phyloP scores from a whole-genome alignment of 2,797 vertebrate species.

The Myotis vivesi region DNA sequence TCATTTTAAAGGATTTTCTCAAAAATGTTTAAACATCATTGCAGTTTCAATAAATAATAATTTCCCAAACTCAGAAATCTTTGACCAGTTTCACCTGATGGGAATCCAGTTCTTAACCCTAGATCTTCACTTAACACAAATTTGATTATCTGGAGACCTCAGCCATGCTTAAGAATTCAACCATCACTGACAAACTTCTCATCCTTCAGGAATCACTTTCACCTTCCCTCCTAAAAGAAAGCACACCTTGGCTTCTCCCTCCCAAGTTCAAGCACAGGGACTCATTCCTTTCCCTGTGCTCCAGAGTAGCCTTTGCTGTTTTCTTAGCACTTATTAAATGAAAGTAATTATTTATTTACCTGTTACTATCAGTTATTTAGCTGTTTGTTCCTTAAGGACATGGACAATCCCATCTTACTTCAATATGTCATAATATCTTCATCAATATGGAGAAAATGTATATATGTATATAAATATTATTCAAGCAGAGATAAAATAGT shows the following conservation, averaged over 20 bases:
- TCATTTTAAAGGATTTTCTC: slow-evolving; percentile 26
- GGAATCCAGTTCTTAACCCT: background rate
- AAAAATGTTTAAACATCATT: slow-evolving; percentile 45
- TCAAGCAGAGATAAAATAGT: background rate
- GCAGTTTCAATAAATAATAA: background rate
- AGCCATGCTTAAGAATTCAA: background rate
- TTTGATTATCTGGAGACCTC: background rate
- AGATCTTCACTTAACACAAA: background rate
- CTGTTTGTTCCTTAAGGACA: background rate
- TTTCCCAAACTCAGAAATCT: background rate
- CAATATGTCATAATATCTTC: background rate
- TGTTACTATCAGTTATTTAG: background rate
- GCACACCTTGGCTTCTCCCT: background rate
- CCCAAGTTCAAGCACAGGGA: background rate
- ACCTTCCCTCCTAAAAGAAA: background rate
- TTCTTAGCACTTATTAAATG: background rate
- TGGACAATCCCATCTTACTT: background rate
- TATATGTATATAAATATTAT: background rate
- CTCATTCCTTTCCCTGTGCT: background rate
- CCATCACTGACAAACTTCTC: background rate
- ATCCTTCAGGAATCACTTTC: background rate
- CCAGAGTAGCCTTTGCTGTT: background rate
- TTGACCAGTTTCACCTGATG: background rate
- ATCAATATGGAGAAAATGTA: background rate
- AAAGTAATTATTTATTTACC: background rate